Conservation (phyloP, 2,113 vertebrate genomes). For the Phrynosoma platyrhinos region DNA sequence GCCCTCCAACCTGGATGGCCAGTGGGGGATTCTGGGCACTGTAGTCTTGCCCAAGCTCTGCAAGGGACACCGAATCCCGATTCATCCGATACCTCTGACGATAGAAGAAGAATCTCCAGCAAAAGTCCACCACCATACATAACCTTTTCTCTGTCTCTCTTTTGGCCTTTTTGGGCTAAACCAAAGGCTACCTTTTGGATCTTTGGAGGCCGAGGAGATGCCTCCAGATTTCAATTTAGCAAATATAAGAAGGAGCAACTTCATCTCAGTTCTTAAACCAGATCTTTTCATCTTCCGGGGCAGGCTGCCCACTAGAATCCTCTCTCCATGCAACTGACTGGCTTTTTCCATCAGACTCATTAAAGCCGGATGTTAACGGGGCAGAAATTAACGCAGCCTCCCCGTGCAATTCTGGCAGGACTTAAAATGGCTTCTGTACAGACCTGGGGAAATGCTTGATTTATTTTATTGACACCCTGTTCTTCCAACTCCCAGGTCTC, state of each 20-base stretch:
- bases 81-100: no score
- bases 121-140: not conserved
- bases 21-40: no score
- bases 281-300: no score
- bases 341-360: not conserved
- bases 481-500: conserved; percentile 79
- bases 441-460: not conserved
- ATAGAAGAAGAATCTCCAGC: not conserved
- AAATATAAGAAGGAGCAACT: no score
- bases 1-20: no score
- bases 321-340: not conserved
- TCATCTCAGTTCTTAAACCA: not conserved
- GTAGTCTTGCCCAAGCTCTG: no score
- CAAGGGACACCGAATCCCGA: no score
- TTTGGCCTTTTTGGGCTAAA: not conserved
- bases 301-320: no score
- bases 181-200: not conserved
- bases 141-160: no score
- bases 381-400: not conserved
- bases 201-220: not conserved
- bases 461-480: rapidly evolving
- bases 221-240: no score
- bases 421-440: not conserved
- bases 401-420: not conserved
- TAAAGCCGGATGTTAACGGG: not conserved